Evolutionary conservation across 2,113 vertebrate species (phyloP).

Genomic region (Leucoraja erinaceus): DNA sequence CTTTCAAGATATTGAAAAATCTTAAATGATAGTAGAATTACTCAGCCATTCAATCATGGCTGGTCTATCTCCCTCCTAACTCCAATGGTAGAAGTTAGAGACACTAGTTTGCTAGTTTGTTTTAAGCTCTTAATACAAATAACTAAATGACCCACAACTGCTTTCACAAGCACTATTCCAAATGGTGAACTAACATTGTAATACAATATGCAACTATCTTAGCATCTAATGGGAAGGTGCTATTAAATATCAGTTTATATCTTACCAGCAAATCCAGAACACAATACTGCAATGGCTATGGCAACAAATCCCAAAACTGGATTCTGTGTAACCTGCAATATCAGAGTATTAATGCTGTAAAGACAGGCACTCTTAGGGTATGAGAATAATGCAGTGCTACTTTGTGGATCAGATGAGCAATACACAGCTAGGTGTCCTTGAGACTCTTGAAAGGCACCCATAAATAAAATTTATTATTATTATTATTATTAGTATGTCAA

Average conservation of each 20-base stretch:
- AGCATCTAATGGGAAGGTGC: not conserved
- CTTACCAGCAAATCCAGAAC: constrained; percentile 95
- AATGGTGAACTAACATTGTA: not conserved
- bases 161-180: not conserved
- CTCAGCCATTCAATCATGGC: no score
- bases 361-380: not conserved
- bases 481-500: not conserved
- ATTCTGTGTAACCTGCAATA: constrained; percentile 82
- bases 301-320: constrained; percentile 76
- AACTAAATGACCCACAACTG: no score
- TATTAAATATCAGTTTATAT: not conserved
- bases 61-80: no score
- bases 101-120: no score
- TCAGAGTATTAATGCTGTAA: constrained; percentile 2
- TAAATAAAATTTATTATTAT: no score
- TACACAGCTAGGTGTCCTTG: no score
- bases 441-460: no score
- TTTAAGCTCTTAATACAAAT: no score
- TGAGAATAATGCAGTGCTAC: not conserved
- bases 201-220: not conserved
- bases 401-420: not conserved
- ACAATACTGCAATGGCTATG: constrained; percentile 80
- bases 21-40: no score
- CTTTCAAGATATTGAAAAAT: no score
- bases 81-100: no score